A percentile compares a stretch with the other conserved stretches of the same genome.
Conservation (phyloP, 2,797 vertebrate genomes). For the Amphiprion clarkii region DNA sequence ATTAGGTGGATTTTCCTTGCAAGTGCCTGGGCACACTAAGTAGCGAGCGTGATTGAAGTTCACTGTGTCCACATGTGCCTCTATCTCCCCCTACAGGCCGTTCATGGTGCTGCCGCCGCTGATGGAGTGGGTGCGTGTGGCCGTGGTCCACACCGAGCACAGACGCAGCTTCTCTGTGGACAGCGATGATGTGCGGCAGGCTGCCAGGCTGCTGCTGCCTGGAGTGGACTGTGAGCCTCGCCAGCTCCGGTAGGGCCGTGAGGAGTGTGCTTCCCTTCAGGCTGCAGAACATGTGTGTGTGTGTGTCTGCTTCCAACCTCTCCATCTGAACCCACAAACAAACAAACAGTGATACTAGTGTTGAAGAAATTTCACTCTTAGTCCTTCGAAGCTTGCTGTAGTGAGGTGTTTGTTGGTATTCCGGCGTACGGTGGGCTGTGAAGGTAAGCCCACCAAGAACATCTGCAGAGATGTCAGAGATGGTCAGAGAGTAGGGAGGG, state of each 20-base stretch:
- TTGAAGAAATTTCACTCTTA: no score
- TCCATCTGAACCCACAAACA: conserved; percentile 11
- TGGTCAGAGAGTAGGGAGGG: no score
- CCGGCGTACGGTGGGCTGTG: no score
- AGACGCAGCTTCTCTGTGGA: conserved; percentile 97
- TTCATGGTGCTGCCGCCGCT: conserved; percentile 95
- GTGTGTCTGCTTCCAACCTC: neutral
- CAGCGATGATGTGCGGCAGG: conserved; percentile 98
- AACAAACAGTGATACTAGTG: neutral
- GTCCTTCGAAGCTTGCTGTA: no score
- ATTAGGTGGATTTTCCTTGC: conserved; percentile 49
- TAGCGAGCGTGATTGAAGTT: conserved; percentile 21
- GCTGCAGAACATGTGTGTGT: conserved; percentile 28
- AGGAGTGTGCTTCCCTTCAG: conserved; percentile 5
- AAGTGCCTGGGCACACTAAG: conserved; percentile 28
- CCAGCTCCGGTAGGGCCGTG: conserved; percentile 91
- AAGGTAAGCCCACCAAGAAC: no score
- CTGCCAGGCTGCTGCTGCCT: conserved; percentile 93
- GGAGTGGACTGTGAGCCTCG: conserved; percentile 98
- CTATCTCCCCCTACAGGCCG: conserved; percentile 88
- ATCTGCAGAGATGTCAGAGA: no score
- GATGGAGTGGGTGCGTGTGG: conserved; percentile 98
- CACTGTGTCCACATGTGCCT: conserved; percentile 29
- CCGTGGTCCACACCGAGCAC: conserved; percentile 94
- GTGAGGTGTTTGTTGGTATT: no score